Base-by-base conservation (phyloP, 2,797 vertebrate genomes). In the Oophaga sylvatica region DNA sequence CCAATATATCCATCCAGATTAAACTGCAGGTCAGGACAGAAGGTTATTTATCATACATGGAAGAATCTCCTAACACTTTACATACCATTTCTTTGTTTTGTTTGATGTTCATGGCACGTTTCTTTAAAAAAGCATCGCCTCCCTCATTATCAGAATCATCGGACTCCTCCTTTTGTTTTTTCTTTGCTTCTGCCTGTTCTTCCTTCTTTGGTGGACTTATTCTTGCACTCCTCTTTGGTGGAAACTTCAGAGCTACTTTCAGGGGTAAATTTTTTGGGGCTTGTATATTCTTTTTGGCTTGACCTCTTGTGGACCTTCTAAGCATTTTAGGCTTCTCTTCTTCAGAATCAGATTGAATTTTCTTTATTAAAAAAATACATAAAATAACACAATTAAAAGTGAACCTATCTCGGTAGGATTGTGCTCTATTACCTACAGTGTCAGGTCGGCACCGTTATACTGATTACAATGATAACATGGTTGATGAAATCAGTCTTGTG, bases 51-150 rank as follows among this genome's bases (percentile, higher is more conserved):
- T 41, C 71, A 73, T 16, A 68, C 67, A 68, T 6, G 11, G 67
- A 67, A 2, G 9, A 11, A n/a, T 22, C 45, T 1, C 16, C 41
- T 26, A 45, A 11, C 35, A 11, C 35, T 5, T 15, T 81, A 93
- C 92, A 80, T 94, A 97, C 98, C 98, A 99, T 98, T 83, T 96
- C 98, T 94, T 98, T 99, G 94, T 99, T 99, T 92, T 99, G 97
- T 92, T 97, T 98, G 91, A 99, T 99, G 90, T 99, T 99, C 90
- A 98, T 92, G n/a, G 97, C 97, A 90, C 98, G 96, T 92, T 97
- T 99, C 91, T 93, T 92, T 90, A 99, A 94, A 89, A 99, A 97
- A 91, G 94, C 90, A 1, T 96, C 91, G 19, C 93, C 96, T 0
- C 91, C 94, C 87, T 98, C 97, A 1, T 94, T 91, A 87, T 96